A percentile compares a stretch with the other conserved stretches of the same genome.
Conservation (phyloP, 2,888 invertebrate genomes). For the Dione juno region DNA sequence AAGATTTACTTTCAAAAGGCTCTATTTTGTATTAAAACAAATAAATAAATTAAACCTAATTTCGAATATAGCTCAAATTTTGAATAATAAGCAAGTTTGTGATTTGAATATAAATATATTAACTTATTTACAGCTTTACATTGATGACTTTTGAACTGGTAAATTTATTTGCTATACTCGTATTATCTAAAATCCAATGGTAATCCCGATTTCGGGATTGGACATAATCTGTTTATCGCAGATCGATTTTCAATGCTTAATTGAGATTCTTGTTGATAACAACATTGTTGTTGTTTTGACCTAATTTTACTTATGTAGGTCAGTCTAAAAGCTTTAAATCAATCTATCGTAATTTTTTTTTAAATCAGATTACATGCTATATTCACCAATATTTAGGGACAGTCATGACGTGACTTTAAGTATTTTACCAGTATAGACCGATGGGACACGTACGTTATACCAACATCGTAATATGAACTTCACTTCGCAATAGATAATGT, state of each 20-base stretch:
- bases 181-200: constrained; percentile 31
- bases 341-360: not conserved
- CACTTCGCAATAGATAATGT: no score
- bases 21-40: not conserved
- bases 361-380: not conserved
- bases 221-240: constrained; percentile 30
- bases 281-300: constrained; percentile 17
- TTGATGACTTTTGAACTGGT: constrained; percentile 23
- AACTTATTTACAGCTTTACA: constrained; percentile 13
- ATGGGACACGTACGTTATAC: no score
- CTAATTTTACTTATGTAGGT: not conserved
- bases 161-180: constrained; percentile 25
- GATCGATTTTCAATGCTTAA: constrained; percentile 31
- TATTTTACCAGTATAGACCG: no score
- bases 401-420: no score
- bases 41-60: not conserved
- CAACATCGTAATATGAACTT: no score
- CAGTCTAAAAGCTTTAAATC: not conserved
- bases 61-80: constrained; percentile 1
- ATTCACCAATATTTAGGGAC: not conserved
- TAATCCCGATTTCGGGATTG: constrained; percentile 12
- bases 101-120: constrained; percentile 16
- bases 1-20: not conserved
- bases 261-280: constrained; percentile 23
- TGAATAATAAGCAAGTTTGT: not conserved